Percentiles rank a stretch among this genome's conserved stretches.
phyloP scores from a whole-genome alignment of 1,140 invertebrate genomes.

The Eciton burchellii region DNA sequence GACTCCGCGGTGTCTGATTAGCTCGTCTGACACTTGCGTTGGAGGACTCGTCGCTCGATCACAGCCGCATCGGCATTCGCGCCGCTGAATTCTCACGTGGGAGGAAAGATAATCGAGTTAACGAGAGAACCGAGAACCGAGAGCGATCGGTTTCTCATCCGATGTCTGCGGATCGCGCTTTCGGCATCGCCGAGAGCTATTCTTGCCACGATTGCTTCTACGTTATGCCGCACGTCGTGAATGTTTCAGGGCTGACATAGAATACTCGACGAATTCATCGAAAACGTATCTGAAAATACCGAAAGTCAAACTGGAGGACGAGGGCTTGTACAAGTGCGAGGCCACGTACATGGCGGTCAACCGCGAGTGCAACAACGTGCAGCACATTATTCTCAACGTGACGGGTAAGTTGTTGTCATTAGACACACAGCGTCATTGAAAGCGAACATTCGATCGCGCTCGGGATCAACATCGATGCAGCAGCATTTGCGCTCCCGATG shows the following conservation, averaged over 20 bases:
- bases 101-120: not conserved
- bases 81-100: not conserved
- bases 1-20: not conserved
- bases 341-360: slow-evolving; percentile 93
- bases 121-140: not conserved
- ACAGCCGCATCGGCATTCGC: not conserved
- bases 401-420: slow-evolving; percentile 94
- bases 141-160: slow-evolving; percentile 1
- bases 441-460: too few species aligned
- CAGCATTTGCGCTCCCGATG: too few species aligned
- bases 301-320: slow-evolving; percentile 90
- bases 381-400: slow-evolving; percentile 92
- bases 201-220: not conserved
- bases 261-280: slow-evolving; percentile 88
- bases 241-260: slow-evolving; percentile 89
- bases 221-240: too few species aligned
- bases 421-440: slow-evolving; percentile 45
- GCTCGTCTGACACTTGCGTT: too few species aligned
- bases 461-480: too few species aligned
- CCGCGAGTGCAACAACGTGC: slow-evolving; percentile 92
- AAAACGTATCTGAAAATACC: slow-evolving; percentile 89
- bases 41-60: too few species aligned
- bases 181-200: not conserved
- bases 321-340: slow-evolving; percentile 94
- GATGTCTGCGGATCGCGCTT: not conserved